These are phyloP conservation scores for Horisme vitalbata DNA, from an alignment of 2,888 invertebrate genomes.

Conservation along the genomic window DNA sequence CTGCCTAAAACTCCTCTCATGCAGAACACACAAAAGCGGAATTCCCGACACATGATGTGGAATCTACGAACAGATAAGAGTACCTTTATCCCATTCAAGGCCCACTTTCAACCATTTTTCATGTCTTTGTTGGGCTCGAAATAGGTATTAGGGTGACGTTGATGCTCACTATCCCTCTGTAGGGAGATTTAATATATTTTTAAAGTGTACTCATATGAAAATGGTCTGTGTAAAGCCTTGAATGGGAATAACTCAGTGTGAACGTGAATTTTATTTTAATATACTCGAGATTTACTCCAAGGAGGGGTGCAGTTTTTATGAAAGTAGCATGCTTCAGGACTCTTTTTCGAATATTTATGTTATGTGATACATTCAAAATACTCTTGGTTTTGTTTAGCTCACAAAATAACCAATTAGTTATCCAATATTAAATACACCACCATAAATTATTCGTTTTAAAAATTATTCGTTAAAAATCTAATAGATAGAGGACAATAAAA, in stretches of 20 bases:
- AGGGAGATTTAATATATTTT: conserved; percentile 54
- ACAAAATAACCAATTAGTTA: too few species aligned
- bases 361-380: too few species aligned
- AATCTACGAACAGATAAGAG: conserved; percentile 69
- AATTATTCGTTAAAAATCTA: too few species aligned
- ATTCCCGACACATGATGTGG: conserved; percentile 54
- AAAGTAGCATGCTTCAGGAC: too few species aligned
- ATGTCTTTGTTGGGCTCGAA: conserved; percentile 71
- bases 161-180: conserved; percentile 54
- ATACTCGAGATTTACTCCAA: conserved; percentile 6
- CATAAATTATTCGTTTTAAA: too few species aligned
- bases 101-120: conserved; percentile 74
- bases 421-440: too few species aligned
- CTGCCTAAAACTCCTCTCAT: conserved; percentile 33
- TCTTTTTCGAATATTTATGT: too few species aligned
- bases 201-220: conserved; percentile 38
- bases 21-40: conserved; percentile 40
- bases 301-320: too few species aligned
- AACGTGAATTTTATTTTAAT: conserved; percentile 23
- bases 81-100: conserved; percentile 74
- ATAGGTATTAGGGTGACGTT: conserved; percentile 68
- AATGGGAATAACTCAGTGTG: conserved; percentile 11
- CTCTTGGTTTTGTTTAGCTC: too few species aligned
- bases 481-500: too few species aligned
- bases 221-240: conserved; percentile 19